Conservation (phyloP, 2,888 invertebrate genomes). For the Andricus curvator region DNA sequence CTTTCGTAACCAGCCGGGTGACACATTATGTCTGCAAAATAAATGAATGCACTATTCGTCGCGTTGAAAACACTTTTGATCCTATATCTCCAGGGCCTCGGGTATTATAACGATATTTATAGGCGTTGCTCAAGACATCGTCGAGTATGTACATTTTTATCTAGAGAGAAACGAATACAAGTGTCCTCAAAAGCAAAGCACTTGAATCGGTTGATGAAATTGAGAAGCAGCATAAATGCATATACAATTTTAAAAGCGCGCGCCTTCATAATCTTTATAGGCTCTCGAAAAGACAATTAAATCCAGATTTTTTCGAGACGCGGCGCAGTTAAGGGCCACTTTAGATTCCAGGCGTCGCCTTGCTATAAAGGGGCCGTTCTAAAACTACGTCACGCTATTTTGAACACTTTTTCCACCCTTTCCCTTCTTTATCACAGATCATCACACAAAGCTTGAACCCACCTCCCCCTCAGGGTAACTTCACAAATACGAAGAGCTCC, state of each 20-base stretch:
- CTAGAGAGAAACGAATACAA: slow-evolving; percentile 20
- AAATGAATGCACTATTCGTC: slow-evolving; percentile 36
- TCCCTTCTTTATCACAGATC: too few species aligned
- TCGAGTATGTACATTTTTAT: slow-evolving; percentile 37
- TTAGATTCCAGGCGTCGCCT: not conserved
- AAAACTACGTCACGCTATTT: too few species aligned
- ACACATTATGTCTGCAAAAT: slow-evolving; percentile 38
- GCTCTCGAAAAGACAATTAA: slow-evolving; percentile 4
- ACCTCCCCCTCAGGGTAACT: too few species aligned
- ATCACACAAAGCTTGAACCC: too few species aligned
- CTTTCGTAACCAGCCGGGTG: slow-evolving; percentile 21
- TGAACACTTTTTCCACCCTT: too few species aligned
- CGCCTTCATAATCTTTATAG: slow-evolving; percentile 21
- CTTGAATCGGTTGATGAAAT: slow-evolving; percentile 23
- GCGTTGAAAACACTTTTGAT: slow-evolving; percentile 41
- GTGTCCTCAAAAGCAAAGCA: slow-evolving; percentile 34
- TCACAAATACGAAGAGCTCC: too few species aligned
- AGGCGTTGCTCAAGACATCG: slow-evolving; percentile 29
- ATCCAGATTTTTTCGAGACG: not conserved
- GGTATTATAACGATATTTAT: slow-evolving; percentile 36
- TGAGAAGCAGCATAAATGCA: slow-evolving; percentile 24
- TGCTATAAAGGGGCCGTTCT: not conserved
- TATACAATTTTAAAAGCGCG: slow-evolving; percentile 17
- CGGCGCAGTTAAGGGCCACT: not conserved
- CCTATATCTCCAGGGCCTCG: slow-evolving; percentile 26